A percentile compares a stretch with the other conserved stretches of the same genome.
These are phyloP conservation scores for Chlorodrepanis virens DNA, from an alignment of 2,113 vertebrate species.

Conservation along the genomic window DNA sequence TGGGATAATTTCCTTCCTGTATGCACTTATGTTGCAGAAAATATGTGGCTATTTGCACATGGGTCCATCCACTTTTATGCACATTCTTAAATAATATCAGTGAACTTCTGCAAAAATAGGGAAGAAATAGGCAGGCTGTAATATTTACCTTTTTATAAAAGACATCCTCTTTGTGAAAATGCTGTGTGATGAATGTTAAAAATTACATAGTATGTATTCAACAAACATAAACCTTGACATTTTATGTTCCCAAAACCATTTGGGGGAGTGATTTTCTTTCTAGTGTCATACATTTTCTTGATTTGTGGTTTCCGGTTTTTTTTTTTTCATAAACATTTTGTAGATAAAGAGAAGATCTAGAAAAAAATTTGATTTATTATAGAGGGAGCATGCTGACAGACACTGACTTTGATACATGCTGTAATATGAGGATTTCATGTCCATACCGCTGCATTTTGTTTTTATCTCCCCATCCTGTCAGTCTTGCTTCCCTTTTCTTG, in stretches of 20 bases:
- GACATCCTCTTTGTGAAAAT: neutral
- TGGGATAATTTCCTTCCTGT: neutral
- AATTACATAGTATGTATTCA: neutral
- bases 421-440: neutral
- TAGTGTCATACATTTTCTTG: neutral
- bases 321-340: neutral
- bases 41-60: neutral
- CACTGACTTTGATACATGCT: neutral
- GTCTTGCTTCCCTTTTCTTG: neutral
- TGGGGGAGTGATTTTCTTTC: neutral
- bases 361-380: neutral
- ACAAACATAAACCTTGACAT: neutral
- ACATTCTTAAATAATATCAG: neutral
- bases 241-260: neutral
- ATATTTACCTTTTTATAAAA: neutral
- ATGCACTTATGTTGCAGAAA: neutral
- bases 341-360: neutral
- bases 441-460: neutral
- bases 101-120: neutral
- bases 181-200: neutral
- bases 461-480: neutral
- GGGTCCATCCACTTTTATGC: neutral
- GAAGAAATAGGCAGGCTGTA: neutral
- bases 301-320: neutral
- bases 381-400: neutral